Conservation (phyloP, 1,140 invertebrate species). For the Eriocheir sinensis region DNA sequence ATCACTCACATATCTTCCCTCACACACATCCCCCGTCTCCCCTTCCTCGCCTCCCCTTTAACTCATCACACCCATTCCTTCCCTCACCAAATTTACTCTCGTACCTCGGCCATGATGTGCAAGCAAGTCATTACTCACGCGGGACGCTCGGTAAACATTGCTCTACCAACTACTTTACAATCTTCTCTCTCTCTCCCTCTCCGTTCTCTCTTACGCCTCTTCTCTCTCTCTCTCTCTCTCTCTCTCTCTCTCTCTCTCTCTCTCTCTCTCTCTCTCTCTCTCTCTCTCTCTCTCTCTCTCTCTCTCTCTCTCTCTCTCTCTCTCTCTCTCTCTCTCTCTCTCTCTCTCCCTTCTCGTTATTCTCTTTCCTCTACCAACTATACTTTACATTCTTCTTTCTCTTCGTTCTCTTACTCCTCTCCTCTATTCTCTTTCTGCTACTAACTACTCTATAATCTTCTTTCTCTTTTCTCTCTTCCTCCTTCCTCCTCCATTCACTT, state of each 20-base stretch:
- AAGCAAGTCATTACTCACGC: constrained; percentile 46
- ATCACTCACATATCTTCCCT: neutral
- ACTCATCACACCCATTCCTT: neutral
- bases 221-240: too few relatives aligned
- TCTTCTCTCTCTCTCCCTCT: constrained; percentile 1
- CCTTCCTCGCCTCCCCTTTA: neutral
- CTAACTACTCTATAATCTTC: neutral
- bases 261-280: too few relatives aligned
- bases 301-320: too few relatives aligned
- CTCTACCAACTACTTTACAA: constrained; percentile 25
- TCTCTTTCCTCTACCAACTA: too few relatives aligned
- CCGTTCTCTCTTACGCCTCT: too few relatives aligned
- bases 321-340: constrained; percentile 33
- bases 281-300: too few relatives aligned
- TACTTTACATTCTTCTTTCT: too few relatives aligned
- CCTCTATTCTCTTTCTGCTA: neutral
- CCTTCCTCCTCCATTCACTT: too few relatives aligned
- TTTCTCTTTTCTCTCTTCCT: too few relatives aligned
- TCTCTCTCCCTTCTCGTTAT: neutral
- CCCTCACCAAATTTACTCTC: constrained; percentile 45
- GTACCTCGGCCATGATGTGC: constrained; percentile 30
- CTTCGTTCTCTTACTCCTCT: neutral
- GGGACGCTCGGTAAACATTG: constrained; percentile 44
- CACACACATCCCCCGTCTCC: neutral
- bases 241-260: too few relatives aligned